Percentiles rank a stretch among this genome's conserved stretches.
Evolutionary conservation across 2,888 invertebrate genomes (phyloP).

Genomic region (Sabatieria punctata): DNA sequence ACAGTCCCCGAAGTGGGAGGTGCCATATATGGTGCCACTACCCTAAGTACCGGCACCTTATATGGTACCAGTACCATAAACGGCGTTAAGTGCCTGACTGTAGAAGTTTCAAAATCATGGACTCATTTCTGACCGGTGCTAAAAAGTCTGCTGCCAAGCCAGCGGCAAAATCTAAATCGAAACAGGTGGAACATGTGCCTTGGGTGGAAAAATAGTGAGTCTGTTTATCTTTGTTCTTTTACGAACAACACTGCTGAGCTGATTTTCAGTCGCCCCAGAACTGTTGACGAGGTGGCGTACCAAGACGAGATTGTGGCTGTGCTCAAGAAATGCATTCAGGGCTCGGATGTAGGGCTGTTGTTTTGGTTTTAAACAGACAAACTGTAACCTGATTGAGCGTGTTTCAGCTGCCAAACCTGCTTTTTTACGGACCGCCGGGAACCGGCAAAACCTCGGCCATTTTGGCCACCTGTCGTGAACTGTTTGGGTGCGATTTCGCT

Average conservation of each 20-base stretch:
- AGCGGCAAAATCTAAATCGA: neutral
- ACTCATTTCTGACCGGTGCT: neutral
- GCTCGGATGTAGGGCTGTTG: constrained; percentile 49
- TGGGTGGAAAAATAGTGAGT: constrained; percentile 41
- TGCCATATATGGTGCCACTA: too few relatives aligned
- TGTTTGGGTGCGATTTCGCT: constrained; percentile 73
- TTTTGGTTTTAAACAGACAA: neutral
- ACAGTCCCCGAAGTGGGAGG: too few relatives aligned
- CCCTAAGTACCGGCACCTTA: too few relatives aligned
- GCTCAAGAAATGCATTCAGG: constrained; percentile 65
- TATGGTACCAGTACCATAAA: too few relatives aligned
- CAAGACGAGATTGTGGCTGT: constrained; percentile 89
- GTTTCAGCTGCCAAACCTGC: constrained; percentile 62
- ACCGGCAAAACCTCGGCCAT: constrained; percentile 87
- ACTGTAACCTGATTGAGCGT: neutral
- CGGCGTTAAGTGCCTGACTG: too few relatives aligned
- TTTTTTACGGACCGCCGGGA: constrained; percentile 96
- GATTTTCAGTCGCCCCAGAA: constrained; percentile 63
- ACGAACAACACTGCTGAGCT: neutral
- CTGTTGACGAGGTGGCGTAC: constrained; percentile 84
- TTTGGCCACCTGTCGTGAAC: constrained; percentile 73
- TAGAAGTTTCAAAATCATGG: neutral
- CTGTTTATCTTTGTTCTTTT: neutral
- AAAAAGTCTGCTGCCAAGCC: neutral
- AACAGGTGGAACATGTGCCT: constrained; percentile 20